Conservation (phyloP, 2,113 vertebrate species). For the Podarcis muralis region DNA sequence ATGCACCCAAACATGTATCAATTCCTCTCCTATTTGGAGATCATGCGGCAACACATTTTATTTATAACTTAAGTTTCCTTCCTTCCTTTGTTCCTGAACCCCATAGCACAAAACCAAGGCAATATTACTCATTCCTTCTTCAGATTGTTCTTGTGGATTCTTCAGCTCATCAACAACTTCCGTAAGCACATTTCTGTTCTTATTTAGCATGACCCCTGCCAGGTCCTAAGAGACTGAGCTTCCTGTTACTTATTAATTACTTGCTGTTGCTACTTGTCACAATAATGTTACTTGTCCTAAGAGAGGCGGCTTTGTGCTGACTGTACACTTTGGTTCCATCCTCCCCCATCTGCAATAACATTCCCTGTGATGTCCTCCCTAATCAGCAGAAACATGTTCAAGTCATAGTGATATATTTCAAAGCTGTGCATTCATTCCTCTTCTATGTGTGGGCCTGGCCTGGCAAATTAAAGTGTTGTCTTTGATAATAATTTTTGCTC, state of each 20-base stretch:
- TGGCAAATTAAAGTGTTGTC: constrained; percentile 37
- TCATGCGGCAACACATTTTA: background rate
- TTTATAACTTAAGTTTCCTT: background rate
- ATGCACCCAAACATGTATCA: background rate
- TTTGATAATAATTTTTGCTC: constrained; percentile 7
- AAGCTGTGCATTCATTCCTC: background rate
- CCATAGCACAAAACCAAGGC: background rate
- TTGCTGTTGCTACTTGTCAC: constrained; percentile 24
- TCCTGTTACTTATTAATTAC: constrained; percentile 37
- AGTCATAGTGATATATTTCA: constrained; percentile 4
- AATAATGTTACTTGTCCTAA: constrained; percentile 1
- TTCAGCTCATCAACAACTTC: background rate
- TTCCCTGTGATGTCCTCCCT: background rate
- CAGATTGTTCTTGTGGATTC: background rate
- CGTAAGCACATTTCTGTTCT: background rate
- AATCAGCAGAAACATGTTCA: background rate
- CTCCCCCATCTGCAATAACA: background rate
- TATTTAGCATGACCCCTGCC: background rate
- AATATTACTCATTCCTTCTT: background rate
- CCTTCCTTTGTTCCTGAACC: background rate
- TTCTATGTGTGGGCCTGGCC: constrained; percentile 23
- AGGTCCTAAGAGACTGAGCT: background rate
- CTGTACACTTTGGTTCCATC: background rate
- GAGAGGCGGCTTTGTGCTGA: background rate
- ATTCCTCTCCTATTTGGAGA: background rate